These are phyloP conservation scores for Catamblyrhynchus diadema DNA, from an alignment of 2,797 vertebrate species.

Conservation along the genomic window DNA sequence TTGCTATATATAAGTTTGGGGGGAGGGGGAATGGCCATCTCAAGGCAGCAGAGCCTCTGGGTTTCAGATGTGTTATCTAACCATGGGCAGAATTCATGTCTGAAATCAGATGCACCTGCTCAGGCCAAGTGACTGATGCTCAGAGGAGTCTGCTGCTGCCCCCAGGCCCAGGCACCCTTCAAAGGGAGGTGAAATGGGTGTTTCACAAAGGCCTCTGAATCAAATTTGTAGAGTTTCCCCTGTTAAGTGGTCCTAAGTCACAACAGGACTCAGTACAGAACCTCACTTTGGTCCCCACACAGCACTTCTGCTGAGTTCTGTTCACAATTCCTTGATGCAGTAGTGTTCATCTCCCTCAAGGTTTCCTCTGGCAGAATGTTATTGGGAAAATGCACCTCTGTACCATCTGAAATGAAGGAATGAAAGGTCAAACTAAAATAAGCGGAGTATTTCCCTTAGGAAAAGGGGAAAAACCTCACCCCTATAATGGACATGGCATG, in stretches of 20 bases:
- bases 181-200: background rate
- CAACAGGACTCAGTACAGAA: accelerated
- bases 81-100: background rate
- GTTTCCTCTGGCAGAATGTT: background rate
- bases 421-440: background rate
- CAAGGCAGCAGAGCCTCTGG: background rate
- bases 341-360: background rate
- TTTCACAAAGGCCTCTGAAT: background rate
- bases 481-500: accelerated
- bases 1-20: slow-evolving; percentile 38
- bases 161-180: background rate
- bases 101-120: background rate
- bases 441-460: background rate
- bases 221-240: background rate
- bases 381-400: accelerated
- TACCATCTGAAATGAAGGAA: background rate
- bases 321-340: background rate
- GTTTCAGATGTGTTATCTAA: slow-evolving; percentile 2
- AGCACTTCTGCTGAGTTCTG: background rate
- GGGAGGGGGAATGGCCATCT: background rate
- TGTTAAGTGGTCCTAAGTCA: too few species aligned
- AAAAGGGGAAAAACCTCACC: accelerated
- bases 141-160: background rate
- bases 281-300: background rate
- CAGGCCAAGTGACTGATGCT: background rate